Conservation (phyloP, 2,888 invertebrate species). For the Dexiosoma caninum region DNA sequence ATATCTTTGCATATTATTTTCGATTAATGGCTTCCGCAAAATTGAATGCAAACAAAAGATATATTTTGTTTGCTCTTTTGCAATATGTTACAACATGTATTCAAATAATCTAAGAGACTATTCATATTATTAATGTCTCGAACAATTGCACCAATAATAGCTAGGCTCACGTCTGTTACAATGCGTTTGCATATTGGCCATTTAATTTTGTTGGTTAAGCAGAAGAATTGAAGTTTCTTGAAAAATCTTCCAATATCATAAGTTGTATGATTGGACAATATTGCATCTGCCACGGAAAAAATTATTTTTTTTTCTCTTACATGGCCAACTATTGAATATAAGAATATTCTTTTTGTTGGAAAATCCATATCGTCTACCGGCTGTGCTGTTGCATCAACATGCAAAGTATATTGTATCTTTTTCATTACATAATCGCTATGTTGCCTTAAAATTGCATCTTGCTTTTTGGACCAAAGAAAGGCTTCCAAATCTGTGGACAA, state of each 20-base stretch:
- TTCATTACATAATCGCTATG: neutral
- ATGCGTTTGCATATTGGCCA: too few relatives aligned
- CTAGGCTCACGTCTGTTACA: neutral
- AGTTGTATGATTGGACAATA: neutral
- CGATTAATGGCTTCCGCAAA: neutral
- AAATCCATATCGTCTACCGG: neutral
- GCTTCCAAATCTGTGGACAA: too few relatives aligned
- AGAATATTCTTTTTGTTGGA: neutral
- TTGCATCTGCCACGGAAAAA: constrained; percentile 1
- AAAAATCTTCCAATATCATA: too few relatives aligned
- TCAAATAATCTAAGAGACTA: neutral
- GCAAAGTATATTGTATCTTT: neutral
- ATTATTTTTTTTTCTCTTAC: neutral
- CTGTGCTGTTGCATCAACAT: too few relatives aligned
- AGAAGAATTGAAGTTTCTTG: neutral
- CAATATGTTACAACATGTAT: too few relatives aligned
- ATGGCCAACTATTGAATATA: too few relatives aligned
- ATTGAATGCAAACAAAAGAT: neutral
- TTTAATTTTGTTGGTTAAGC: neutral
- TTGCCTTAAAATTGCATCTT: too few relatives aligned
- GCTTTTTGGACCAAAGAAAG: too few relatives aligned
- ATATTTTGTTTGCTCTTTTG: too few relatives aligned
- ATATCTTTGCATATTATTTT: constrained; percentile 7
- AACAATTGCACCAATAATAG: neutral
- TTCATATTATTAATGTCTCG: neutral